These are phyloP conservation scores for Luehdorfia chinensis DNA, from an alignment of 1,140 invertebrate genomes.

Conservation along the genomic window DNA sequence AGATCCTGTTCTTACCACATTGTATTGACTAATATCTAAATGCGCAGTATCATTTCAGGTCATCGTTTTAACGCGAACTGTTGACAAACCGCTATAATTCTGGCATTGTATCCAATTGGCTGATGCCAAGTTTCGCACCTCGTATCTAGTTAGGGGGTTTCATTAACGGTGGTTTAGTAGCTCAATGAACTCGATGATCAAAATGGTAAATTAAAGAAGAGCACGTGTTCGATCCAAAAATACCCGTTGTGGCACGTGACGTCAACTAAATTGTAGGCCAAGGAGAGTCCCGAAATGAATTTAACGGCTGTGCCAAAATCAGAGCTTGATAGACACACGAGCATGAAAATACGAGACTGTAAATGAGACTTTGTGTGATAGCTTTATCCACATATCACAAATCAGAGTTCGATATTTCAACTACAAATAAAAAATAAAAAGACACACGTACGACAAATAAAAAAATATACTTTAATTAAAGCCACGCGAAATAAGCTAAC, in stretches of 20 bases:
- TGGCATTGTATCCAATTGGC: slow-evolving; percentile 25
- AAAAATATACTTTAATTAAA: too few relatives aligned
- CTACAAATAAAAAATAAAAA: too few relatives aligned
- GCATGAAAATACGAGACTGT: neutral
- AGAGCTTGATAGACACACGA: neutral
- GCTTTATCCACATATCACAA: neutral
- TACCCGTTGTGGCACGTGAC: slow-evolving; percentile 22
- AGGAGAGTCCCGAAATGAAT: slow-evolving; percentile 35
- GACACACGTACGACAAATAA: too few relatives aligned
- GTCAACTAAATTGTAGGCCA: slow-evolving; percentile 35
- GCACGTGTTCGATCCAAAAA: slow-evolving; percentile 22
- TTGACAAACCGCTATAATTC: slow-evolving; percentile 20
- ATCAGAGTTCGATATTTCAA: too few relatives aligned
- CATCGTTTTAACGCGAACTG: slow-evolving; percentile 20
- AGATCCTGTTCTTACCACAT: neutral
- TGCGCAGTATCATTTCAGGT: slow-evolving; percentile 21
- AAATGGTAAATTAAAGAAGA: slow-evolving; percentile 17
- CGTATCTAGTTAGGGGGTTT: slow-evolving; percentile 9
- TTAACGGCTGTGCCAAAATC: slow-evolving; percentile 27
- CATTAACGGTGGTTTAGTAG: slow-evolving; percentile 1
- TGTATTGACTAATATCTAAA: slow-evolving; percentile 1
- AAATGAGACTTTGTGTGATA: neutral
- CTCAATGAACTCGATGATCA: slow-evolving; percentile 28
- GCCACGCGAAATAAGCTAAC: too few relatives aligned
- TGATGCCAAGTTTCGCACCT: slow-evolving; percentile 44